These are phyloP conservation scores for Cyphomyrus discorhynchus DNA, from an alignment of 2,113 vertebrate genomes.

Conservation along the genomic window DNA sequence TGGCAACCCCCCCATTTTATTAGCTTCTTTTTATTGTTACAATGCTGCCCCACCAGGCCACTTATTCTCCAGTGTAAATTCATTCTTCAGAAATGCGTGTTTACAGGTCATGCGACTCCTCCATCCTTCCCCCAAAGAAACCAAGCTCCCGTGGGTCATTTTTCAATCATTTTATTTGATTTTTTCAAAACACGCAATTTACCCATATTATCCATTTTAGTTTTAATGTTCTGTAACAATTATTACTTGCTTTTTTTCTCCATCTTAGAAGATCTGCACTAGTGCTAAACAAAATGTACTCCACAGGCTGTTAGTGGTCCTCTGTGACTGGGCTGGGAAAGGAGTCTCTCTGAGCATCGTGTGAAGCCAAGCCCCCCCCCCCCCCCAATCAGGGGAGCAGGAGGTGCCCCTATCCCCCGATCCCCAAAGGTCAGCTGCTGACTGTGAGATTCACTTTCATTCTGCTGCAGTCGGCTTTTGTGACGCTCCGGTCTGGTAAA, in stretches of 20 bases:
- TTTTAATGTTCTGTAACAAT: conserved; percentile 68
- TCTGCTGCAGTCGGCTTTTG: background rate
- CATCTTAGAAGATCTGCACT: conserved; percentile 55
- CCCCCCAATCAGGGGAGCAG: background rate
- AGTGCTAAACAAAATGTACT: conserved; percentile 64
- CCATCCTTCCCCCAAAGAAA: conserved; percentile 16
- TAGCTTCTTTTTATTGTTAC: background rate
- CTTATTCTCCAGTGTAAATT: background rate
- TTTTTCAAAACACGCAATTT: conserved; percentile 75
- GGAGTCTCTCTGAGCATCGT: conserved; percentile 53
- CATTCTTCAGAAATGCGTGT: background rate
- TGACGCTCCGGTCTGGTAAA: background rate
- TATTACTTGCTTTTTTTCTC: conserved; percentile 65
- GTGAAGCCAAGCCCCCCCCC: conserved; percentile 11
- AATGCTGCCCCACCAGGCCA: background rate
- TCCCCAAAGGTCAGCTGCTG: background rate
- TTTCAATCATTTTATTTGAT: conserved; percentile 67
- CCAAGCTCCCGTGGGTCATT: conserved; percentile 36
- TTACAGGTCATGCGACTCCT: background rate
- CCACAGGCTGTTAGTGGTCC: conserved; percentile 61
- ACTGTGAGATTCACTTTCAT: background rate
- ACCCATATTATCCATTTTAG: conserved; percentile 69
- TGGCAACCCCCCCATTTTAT: background rate
- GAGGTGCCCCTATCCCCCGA: background rate
- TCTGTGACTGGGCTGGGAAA: conserved; percentile 56